A percentile compares a stretch with the other conserved stretches of the same genome.
phyloP scores from a whole-genome alignment of 2,797 vertebrate genomes.

The Rhinella marina region DNA sequence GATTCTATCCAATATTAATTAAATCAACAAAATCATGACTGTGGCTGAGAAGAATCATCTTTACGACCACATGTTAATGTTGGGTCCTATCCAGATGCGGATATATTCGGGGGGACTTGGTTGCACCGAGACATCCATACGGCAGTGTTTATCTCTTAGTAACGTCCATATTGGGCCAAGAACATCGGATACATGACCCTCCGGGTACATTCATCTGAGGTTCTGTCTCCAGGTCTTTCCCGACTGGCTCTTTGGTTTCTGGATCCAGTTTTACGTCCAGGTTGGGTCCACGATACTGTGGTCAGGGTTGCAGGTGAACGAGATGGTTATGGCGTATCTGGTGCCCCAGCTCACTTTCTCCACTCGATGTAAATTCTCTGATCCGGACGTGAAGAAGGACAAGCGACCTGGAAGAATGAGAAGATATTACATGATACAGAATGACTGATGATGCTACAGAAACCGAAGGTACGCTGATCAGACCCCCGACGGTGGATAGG shows the following conservation, averaged over 20 bases:
- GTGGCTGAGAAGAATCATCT: not conserved
- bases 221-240: not conserved
- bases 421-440: not conserved
- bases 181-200: not conserved
- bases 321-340: slow-evolving; percentile 92
- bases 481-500: too few relatives aligned
- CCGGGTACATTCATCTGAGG: not conserved
- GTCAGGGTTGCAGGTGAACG: slow-evolving; percentile 91
- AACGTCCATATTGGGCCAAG: not conserved
- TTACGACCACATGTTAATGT: not conserved
- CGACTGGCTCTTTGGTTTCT: not conserved
- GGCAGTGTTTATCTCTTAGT: not conserved
- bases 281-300: slow-evolving; percentile 84
- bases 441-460: not conserved
- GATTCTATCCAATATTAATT: not conserved
- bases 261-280: slow-evolving; percentile 66
- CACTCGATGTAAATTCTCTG: slow-evolving; percentile 94
- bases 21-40: not conserved
- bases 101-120: not conserved
- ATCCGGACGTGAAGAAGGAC: slow-evolving; percentile 94
- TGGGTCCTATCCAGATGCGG: not conserved
- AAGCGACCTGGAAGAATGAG: slow-evolving; percentile 79
- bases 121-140: not conserved
- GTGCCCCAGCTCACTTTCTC: slow-evolving; percentile 92
- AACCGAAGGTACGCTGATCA: not conserved